A percentile compares a stretch with the other conserved stretches of the same genome.
Conservation (phyloP, 2,113 vertebrate species). For the Scortum barcoo region DNA sequence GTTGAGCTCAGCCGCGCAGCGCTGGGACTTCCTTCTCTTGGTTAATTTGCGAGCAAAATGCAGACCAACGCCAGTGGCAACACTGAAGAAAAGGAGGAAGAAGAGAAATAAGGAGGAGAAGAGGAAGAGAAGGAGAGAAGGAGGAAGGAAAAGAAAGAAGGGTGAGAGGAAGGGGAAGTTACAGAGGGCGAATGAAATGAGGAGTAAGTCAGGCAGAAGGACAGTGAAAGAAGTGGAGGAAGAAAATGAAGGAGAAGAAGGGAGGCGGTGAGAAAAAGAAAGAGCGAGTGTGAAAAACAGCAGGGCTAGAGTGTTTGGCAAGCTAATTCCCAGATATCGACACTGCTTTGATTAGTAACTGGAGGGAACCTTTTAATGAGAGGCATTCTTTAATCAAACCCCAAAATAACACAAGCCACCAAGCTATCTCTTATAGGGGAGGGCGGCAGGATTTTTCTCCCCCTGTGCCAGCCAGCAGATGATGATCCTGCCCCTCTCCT, state of each 20-base stretch:
- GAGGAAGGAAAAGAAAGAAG: not conserved
- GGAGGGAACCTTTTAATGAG: constrained; percentile 83
- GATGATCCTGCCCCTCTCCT: constrained; percentile 56
- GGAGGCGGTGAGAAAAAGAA: constrained; percentile 45
- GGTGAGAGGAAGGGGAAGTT: constrained; percentile 8
- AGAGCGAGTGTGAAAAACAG: constrained; percentile 55
- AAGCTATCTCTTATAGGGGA: constrained; percentile 46
- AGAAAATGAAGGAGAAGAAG: constrained; percentile 10
- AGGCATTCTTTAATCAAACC: constrained; percentile 77
- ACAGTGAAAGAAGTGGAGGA: not conserved
- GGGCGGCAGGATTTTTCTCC: too few species aligned
- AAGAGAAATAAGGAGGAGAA: constrained; percentile 26
- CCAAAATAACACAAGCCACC: constrained; percentile 69
- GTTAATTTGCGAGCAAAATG: constrained; percentile 71
- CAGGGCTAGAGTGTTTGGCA: constrained; percentile 66
- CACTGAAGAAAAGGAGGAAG: constrained; percentile 48
- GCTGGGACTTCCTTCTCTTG: constrained; percentile 52
- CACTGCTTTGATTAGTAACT: constrained; percentile 80
- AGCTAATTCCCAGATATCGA: constrained; percentile 78
- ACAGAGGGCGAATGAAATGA: not conserved
- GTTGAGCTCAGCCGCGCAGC: constrained; percentile 16
- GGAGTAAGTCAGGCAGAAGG: constrained; percentile 22
- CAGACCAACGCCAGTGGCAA: constrained; percentile 49
- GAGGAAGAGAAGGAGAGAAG: not conserved
- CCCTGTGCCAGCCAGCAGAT: constrained; percentile 62